phyloP scores from a whole-genome alignment of 2,113 vertebrate genomes.

The Argyrosomus japonicus region DNA sequence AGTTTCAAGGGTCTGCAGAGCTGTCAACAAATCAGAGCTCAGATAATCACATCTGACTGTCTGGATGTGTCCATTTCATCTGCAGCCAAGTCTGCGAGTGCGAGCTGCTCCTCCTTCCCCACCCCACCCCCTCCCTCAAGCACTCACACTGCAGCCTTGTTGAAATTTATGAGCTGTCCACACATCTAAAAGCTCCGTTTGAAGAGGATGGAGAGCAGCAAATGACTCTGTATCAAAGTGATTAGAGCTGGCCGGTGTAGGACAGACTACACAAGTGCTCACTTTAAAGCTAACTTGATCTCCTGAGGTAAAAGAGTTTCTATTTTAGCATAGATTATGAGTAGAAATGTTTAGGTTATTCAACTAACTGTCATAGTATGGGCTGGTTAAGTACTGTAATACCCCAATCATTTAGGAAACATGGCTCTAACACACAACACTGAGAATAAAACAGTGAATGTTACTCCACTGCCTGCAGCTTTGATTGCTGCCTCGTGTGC shows the following conservation, averaged over 20 bases:
- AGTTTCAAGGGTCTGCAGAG: neutral
- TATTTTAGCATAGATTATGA: neutral
- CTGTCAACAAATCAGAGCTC: neutral
- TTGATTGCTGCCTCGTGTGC: neutral
- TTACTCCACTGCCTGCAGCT: neutral
- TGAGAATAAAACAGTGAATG: neutral
- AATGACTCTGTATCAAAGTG: neutral
- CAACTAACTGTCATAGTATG: no score
- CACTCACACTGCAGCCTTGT: neutral
- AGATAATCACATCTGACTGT: slow-evolving; percentile 4
- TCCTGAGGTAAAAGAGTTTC: neutral
- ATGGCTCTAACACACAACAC: neutral
- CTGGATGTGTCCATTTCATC: slow-evolving; percentile 7
- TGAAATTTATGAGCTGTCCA: slow-evolving; percentile 9
- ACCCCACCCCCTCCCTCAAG: neutral
- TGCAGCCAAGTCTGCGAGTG: neutral
- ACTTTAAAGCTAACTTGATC: neutral
- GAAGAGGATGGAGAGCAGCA: neutral
- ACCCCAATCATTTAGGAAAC: neutral
- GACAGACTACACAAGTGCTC: neutral
- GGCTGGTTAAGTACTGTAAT: neutral
- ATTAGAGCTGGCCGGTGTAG: neutral
- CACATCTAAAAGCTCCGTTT: slow-evolving; percentile 9
- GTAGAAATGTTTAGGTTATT: neutral
- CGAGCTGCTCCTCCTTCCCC: neutral